Percentiles rank a stretch among this genome's conserved stretches.
phyloP scores from a whole-genome alignment of 37 sponge, comb jelly and placozoan species.

The Tethya wilhelma region DNA sequence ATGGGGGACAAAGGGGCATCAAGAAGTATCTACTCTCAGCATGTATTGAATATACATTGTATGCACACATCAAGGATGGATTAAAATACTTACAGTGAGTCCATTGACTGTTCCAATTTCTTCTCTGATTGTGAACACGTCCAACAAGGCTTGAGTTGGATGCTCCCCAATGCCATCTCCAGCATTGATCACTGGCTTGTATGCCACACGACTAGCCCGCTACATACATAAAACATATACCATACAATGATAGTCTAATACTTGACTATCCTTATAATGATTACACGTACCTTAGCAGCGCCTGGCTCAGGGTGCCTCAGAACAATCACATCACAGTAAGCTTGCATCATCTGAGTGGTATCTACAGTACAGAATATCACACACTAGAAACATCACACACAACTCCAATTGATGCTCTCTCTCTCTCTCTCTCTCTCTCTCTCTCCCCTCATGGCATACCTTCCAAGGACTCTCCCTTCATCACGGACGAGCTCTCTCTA shows the following conservation, averaged over 20 bases:
- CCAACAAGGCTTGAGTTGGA: constrained; percentile 98
- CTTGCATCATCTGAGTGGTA: constrained; percentile 86
- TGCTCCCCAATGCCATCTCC: constrained; percentile 98
- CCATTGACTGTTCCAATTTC: constrained; percentile 99
- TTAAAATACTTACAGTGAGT: constrained; percentile 82
- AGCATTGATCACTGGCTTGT: constrained; percentile 94
- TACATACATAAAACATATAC: constrained; percentile 4
- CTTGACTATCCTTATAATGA: too few relatives aligned
- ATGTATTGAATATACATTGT: neutral
- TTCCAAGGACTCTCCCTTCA: constrained; percentile 97
- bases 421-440: neutral
- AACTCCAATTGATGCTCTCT: neutral
- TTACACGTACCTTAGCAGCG: constrained; percentile 67
- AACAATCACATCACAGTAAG: constrained; percentile 94
- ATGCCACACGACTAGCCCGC: constrained; percentile 51
- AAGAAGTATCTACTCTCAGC: neutral
- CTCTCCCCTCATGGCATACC: constrained; percentile 45
- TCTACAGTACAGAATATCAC: too few relatives aligned
- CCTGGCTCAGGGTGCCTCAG: constrained; percentile 94
- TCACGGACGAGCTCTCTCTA: constrained; percentile 82
- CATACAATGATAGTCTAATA: neutral
- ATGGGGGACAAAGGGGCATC: neutral
- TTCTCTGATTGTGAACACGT: constrained; percentile 98
- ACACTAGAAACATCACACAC: too few relatives aligned
- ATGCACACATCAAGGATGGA: neutral